phyloP scores from a whole-genome alignment of 1,140 invertebrate species.

The Hylyphantes graminicola region DNA sequence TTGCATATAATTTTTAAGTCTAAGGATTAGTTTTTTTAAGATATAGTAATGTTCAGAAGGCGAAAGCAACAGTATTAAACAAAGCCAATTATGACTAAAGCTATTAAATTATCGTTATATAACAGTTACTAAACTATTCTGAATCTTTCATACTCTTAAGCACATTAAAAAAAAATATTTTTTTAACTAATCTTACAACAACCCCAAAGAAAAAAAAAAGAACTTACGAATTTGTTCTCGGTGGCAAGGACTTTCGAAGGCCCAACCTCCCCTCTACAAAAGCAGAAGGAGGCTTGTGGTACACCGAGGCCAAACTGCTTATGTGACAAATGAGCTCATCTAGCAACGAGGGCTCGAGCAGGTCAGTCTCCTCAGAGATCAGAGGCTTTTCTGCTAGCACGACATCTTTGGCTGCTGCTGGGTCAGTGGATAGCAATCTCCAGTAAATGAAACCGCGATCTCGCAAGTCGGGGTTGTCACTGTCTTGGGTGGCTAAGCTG shows the following conservation, averaged over 20 bases:
- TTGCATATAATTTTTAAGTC: too few species aligned
- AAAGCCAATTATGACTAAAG: too few species aligned
- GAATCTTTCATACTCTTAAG: too few species aligned
- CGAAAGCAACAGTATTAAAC: too few species aligned
- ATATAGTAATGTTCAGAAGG: too few species aligned
- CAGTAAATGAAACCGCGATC: conserved; percentile 99
- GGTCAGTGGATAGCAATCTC: conserved; percentile 97
- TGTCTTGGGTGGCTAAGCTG: conserved; percentile 94
- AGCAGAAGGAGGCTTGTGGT: conserved; percentile 98
- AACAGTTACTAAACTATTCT: too few species aligned
- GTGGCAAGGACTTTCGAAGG: conserved; percentile 66
- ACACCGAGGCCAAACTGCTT: conserved; percentile 97
- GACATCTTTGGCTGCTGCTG: conserved; percentile 97
- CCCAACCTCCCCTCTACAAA: conserved; percentile 89
- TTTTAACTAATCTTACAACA: too few species aligned
- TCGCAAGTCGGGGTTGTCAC: conserved; percentile 98
- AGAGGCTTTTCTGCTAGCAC: conserved; percentile 99
- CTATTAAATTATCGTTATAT: too few species aligned
- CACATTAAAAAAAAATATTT: too few species aligned
- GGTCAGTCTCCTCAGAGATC: conserved; percentile 99
- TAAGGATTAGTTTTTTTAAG: too few species aligned
- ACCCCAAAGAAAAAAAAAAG: too few species aligned
- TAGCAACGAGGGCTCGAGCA: conserved; percentile 95
- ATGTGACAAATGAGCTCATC: conserved; percentile 99
- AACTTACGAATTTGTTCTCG: conserved; percentile 64